Base-by-base conservation (phyloP, 2,113 vertebrate species). In the Hystrix brachyura region DNA sequence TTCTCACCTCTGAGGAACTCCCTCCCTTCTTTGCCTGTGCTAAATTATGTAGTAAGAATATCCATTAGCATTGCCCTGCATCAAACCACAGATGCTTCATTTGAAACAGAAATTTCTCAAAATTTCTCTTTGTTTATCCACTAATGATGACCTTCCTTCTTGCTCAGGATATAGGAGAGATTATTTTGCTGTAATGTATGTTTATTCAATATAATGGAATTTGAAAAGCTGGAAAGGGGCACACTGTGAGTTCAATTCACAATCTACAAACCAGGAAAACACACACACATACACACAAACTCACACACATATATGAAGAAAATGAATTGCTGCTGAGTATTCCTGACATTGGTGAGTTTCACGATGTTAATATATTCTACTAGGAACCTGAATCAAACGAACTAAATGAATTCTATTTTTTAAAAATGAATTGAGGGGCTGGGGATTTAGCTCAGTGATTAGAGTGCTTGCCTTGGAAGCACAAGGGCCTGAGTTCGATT, bases 311-410 rank as follows among this genome's bases (percentile, higher is more conserved):
- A 46, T 48, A 48, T 76, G 12, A 32, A 82, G 57, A 76, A 62
- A 46, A 80, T 12, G 0, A 25, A 43, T 25, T 43, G 5, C 25
- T 60, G 29, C 72, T 72, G 38, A 79, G 10, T 85, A 64, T 69
- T 34, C 55, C 55, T 82, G 23, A 9, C 38, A 23, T 51, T 65
- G 62, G 55, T 59, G 27, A 34, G 5, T 84, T 93, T 91, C 78
- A 29, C 17, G 43, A 46, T 46, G 21, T 57, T 94, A 86, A 74
- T 87, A 85, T 46, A 27, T 90, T 95, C 67, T 29, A 27, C 34
- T 48, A 32, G 94, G 84, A 92, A 95, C 85, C 34, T 87, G 65
- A 96, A 92, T 94, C 87, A 96, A 96, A 96, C 60, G 34, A 91
- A 51, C 10, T 46, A 48, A 96, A 94, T 94, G 62, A 74, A 91